Evolutionary conservation across 1,140 invertebrate genomes (phyloP).

Genomic region (Drosophila chauvacae): DNA sequence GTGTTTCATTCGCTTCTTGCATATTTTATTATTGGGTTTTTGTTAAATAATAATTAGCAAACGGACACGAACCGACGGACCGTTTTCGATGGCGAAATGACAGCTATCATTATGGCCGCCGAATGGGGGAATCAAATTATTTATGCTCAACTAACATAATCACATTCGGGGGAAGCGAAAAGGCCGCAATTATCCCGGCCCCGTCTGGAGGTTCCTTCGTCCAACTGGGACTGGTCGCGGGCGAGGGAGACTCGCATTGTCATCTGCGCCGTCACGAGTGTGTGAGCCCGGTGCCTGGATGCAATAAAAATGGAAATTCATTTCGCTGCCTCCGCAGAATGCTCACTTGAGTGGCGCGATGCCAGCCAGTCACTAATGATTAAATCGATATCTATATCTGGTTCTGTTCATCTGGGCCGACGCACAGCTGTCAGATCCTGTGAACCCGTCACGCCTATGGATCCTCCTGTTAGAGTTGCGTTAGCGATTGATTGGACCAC

Average conservation of each 20-base stretch:
- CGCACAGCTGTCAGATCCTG: constrained; percentile 58
- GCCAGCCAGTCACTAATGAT: constrained; percentile 69
- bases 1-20: constrained; percentile 24
- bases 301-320: constrained; percentile 81
- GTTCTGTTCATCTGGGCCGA: constrained; percentile 36
- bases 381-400: constrained; percentile 78
- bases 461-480: constrained; percentile 27
- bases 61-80: constrained; percentile 7
- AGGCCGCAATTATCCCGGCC: constrained; percentile 38
- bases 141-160: constrained; percentile 57
- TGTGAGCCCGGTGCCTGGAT: constrained; percentile 26
- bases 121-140: constrained; percentile 47
- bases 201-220: constrained; percentile 12
- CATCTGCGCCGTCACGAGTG: constrained; percentile 22
- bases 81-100: constrained; percentile 9
- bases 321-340: constrained; percentile 51
- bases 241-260: constrained; percentile 33
- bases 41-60: constrained; percentile 52
- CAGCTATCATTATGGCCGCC: constrained; percentile 28
- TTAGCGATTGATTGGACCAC: constrained; percentile 34
- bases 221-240: constrained; percentile 17
- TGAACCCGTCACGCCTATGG: constrained; percentile 46
- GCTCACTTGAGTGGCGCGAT: constrained; percentile 48
- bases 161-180: constrained; percentile 27
- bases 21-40: constrained; percentile 27